A percentile compares a stretch with the other conserved stretches of the same genome.
Evolutionary conservation across 2,797 vertebrate species (phyloP).

Genomic region (Geotrypetes seraphini): DNA sequence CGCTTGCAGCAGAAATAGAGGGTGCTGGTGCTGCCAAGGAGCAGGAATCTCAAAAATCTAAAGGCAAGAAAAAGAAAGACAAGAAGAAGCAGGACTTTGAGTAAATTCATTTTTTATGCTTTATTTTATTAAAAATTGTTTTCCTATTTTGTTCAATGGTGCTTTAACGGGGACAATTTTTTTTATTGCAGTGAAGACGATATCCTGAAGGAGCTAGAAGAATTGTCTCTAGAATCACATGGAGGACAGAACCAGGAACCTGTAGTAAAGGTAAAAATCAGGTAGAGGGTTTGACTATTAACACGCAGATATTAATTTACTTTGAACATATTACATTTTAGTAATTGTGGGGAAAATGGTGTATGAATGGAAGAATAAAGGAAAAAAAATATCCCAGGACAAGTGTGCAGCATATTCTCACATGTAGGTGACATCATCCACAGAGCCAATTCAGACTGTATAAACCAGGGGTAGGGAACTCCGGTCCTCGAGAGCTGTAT

Average conservation of each 20-base stretch:
- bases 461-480: too few relatives aligned
- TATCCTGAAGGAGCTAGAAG: slow-evolving; percentile 90
- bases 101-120: slow-evolving; percentile 37
- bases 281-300: too few relatives aligned
- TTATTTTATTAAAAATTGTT: neutral
- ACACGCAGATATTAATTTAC: too few relatives aligned
- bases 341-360: too few relatives aligned
- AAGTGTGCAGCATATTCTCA: too few relatives aligned
- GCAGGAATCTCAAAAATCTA: slow-evolving; percentile 64
- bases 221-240: slow-evolving; percentile 73
- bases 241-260: slow-evolving; percentile 67
- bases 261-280: slow-evolving; percentile 45
- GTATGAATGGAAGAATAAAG: too few relatives aligned
- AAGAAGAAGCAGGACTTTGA: slow-evolving; percentile 78
- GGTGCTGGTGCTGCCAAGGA: slow-evolving; percentile 80
- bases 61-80: slow-evolving; percentile 77
- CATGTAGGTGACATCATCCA: too few relatives aligned
- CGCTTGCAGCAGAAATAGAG: slow-evolving; percentile 84
- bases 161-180: too few relatives aligned
- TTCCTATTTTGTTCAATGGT: slow-evolving; percentile 5
- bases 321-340: too few relatives aligned
- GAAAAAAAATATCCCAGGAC: too few relatives aligned
- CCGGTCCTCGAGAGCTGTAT: too few relatives aligned
- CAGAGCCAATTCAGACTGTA: too few relatives aligned
- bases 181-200: slow-evolving; percentile 80